Evolutionary conservation across 2,113 vertebrate genomes (phyloP).

Genomic region (Corythornis vintsioides): DNA sequence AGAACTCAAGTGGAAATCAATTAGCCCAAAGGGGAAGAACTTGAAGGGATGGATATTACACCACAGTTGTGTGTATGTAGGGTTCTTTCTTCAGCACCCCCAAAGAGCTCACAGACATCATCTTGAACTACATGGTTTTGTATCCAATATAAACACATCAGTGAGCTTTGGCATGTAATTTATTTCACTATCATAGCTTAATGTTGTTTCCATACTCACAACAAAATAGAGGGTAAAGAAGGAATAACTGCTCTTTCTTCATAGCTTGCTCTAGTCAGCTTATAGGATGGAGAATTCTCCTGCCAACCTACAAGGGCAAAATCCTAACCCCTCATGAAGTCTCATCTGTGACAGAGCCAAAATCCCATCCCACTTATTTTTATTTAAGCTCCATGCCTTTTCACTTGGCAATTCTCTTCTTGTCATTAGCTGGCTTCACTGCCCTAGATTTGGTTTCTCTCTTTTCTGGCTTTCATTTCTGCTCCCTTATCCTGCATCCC

Average conservation of each 20-base stretch:
- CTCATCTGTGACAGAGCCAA: not conserved
- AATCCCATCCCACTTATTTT: not conserved
- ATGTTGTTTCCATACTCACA: not conserved
- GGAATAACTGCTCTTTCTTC: not conserved
- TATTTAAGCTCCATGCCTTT: slow-evolving; percentile 2
- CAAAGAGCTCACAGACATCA: not conserved
- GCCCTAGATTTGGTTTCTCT: not conserved
- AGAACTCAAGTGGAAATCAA: not conserved
- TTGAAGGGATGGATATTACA: not conserved
- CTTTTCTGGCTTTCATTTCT: not conserved
- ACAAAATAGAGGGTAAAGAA: not conserved
- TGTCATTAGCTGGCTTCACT: not conserved
- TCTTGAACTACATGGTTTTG: not conserved
- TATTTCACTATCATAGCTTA: not conserved
- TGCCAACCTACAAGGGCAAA: not conserved
- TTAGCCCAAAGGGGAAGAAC: not conserved
- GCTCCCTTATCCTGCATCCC: not conserved
- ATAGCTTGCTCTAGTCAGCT: not conserved
- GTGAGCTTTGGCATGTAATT: not conserved
- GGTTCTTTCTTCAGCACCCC: not conserved
- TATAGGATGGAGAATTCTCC: not conserved
- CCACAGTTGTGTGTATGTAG: too few relatives aligned
- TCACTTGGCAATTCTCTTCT: not conserved
- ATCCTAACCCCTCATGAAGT: not conserved
- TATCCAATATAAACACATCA: not conserved